Evolutionary conservation across 2,888 invertebrate genomes (phyloP), one percentile per base, ranked within the genome.

Genomic region (Augiades crinisus): DNA sequence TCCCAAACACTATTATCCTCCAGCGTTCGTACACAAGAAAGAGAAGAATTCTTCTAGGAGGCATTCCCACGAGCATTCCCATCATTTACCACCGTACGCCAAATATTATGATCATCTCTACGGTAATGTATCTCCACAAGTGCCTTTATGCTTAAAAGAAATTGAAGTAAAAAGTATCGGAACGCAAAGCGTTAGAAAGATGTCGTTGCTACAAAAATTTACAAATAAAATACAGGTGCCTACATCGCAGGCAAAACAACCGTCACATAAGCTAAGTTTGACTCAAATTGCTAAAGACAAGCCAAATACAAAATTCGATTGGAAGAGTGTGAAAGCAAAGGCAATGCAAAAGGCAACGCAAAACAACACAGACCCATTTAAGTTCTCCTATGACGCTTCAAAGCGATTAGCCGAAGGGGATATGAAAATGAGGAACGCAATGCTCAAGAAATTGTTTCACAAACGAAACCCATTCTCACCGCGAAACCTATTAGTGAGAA

Each of bases 381-480:
- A 65, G 6, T 80, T 68, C 47, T 67, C 74, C 3, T 63, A 65
- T n/a, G 75, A 75, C 56, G 74, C 77, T 3, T 78, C 77, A 52
- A 75, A 76, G 44, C 63, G 75, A 30, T 65, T 86, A 1, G 72
- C 71, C 1, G 64, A 70, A 31, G 75, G 78, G n/a, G 81, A 87
- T 46, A 61, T 57, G 8, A 86, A 77, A 37, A 61, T 88, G 58
- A 72, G 75, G 38, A 78, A 83, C 44, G 78, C 70, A 1, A 70
- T 87, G 75, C 30, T 88, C 0, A 81, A 78, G 44, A 87, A 83
- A 55, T 46, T 88, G 50, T 83, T 88, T 57, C 55, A 78, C 40
- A 87, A 84, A 61, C 73, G 68, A 31, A 88, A 87, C 63, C 88
- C 87, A 1, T 86, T 88, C 49, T 84, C 86, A 5, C 77, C 83